Conservation (phyloP, 2,888 invertebrate genomes). For the Ryuthela nishihirai region DNA sequence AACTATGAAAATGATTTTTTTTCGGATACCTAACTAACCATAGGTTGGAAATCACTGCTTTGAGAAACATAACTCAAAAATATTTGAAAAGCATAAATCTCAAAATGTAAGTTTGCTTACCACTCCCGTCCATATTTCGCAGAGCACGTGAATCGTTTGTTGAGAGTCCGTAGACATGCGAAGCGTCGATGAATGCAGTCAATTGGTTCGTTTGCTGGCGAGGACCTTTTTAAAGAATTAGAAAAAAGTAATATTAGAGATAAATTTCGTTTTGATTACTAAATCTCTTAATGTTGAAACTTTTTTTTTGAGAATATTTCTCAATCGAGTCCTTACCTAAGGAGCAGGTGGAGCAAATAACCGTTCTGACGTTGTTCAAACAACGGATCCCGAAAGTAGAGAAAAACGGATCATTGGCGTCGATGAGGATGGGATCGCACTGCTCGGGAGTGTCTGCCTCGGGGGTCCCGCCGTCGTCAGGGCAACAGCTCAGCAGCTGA, state of each 20-base stretch:
- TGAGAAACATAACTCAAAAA: too few species aligned
- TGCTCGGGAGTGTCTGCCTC: conserved; percentile 68
- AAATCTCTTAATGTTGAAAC: too few species aligned
- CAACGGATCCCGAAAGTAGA: conserved; percentile 26
- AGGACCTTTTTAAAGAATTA: conserved; percentile 29
- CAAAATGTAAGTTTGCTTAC: conserved; percentile 4
- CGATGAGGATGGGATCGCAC: conserved; percentile 88
- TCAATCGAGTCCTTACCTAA: conserved; percentile 35
- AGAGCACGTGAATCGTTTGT: conserved; percentile 33
- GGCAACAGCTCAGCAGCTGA: conserved; percentile 16
- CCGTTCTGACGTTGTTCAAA: conserved; percentile 40
- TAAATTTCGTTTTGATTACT: neutral
- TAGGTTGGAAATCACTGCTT: too few species aligned
- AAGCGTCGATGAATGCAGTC: conserved; percentile 81
- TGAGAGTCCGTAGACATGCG: conserved; percentile 71
- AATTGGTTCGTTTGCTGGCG: conserved; percentile 92
- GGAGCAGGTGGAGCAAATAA: conserved; percentile 38
- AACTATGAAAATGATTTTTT: too few species aligned
- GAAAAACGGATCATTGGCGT: conserved; percentile 73
- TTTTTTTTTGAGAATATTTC: too few species aligned
- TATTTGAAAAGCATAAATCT: too few species aligned
- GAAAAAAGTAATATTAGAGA: neutral
- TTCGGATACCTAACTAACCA: too few species aligned
- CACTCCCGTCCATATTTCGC: conserved; percentile 22
- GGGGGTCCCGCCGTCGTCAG: conserved; percentile 57